phyloP scores from a whole-genome alignment of 2,113 vertebrate genomes.

The Oxyura jamaicensis region DNA sequence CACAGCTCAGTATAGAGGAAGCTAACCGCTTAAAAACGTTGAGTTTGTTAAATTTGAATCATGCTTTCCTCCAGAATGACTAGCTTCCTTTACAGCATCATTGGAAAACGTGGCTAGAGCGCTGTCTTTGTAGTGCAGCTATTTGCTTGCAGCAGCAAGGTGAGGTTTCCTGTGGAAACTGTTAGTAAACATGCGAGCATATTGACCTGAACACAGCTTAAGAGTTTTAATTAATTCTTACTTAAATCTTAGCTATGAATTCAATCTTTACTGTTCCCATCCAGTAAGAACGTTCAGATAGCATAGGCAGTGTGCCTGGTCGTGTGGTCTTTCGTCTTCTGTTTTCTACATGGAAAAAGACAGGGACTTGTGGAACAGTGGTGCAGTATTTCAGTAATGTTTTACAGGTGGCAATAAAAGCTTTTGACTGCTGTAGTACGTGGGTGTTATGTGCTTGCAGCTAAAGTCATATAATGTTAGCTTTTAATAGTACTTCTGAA shows the following conservation, averaged over 20 bases:
- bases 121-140: neutral
- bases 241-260: neutral
- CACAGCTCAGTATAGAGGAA: neutral
- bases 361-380: neutral
- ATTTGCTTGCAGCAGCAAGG: neutral
- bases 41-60: neutral
- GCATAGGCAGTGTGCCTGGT: neutral
- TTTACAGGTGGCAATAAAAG: conserved; percentile 3
- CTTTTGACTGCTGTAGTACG: neutral
- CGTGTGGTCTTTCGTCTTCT: neutral
- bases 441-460: conserved; percentile 25
- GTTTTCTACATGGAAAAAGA: neutral
- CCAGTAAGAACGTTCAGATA: neutral
- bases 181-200: neutral
- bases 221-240: neutral
- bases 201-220: neutral
- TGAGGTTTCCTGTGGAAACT: neutral
- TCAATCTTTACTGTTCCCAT: neutral
- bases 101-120: neutral
- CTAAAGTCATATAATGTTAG: neutral
- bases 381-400: neutral
- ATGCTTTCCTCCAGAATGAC: neutral
- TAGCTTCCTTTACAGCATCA: neutral
- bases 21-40: neutral
- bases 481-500: conserved; percentile 8